Evolutionary conservation across 2,888 invertebrate genomes (phyloP).

Genomic region (Camponotus fellah): DNA sequence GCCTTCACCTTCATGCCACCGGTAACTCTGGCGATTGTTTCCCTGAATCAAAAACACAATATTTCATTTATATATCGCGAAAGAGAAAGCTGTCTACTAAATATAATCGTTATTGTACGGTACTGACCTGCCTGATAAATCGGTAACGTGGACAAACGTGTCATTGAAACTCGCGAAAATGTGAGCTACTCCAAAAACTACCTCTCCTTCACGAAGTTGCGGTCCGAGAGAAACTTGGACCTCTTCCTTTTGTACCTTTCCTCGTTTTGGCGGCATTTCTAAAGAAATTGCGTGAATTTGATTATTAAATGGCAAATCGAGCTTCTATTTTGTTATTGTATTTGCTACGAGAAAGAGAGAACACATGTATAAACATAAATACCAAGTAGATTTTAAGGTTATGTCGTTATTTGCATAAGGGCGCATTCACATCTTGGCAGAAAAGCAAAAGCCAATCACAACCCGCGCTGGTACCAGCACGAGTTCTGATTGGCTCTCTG

Average conservation of each 20-base stretch:
- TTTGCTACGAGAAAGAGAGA: background rate
- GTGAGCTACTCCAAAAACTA: conserved; percentile 99
- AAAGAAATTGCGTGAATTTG: background rate
- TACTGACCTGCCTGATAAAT: conserved; percentile 95
- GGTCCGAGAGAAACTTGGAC: conserved; percentile 98
- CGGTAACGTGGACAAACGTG: conserved; percentile 99
- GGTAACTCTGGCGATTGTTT: conserved; percentile 97
- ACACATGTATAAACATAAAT: conserved; percentile 34
- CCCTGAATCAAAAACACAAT: conserved; percentile 86
- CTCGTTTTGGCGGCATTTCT: conserved; percentile 98
- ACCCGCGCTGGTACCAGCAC: too few species aligned
- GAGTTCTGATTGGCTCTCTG: too few species aligned
- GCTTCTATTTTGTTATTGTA: background rate
- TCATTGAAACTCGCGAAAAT: conserved; percentile 99
- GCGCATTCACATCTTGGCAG: too few species aligned
- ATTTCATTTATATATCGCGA: background rate
- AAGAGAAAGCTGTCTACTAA: background rate
- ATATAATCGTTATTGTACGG: conserved; percentile 71
- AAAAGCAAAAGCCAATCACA: too few species aligned
- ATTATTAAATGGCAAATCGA: background rate
- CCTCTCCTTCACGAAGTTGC: conserved; percentile 98
- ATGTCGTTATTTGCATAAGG: background rate
- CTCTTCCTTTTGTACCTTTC: conserved; percentile 98
- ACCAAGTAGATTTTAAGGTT: conserved; percentile 57
- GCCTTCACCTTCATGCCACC: conserved; percentile 99